Evolutionary conservation across 2,888 invertebrate genomes (phyloP).

Genomic region (Melieria picta): DNA sequence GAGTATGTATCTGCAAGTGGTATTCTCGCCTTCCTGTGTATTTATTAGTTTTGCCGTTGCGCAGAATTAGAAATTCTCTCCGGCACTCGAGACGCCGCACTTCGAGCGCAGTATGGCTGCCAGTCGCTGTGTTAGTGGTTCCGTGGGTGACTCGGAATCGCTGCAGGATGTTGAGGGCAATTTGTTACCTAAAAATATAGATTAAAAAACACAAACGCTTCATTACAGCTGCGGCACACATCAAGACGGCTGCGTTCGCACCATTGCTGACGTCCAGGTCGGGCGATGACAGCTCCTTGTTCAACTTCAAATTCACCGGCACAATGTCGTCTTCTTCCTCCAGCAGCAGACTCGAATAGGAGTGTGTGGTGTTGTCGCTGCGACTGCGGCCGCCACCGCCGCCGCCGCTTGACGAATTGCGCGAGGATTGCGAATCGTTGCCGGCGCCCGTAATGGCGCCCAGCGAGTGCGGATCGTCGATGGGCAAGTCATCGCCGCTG

Average conservation of each 20-base stretch:
- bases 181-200: conserved; percentile 57
- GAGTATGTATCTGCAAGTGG: neutral
- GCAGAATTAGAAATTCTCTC: conserved; percentile 21
- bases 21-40: neutral
- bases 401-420: conserved; percentile 62
- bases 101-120: conserved; percentile 65
- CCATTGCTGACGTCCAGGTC: conserved; percentile 65
- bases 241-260: conserved; percentile 33
- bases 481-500: conserved; percentile 62
- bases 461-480: conserved; percentile 56
- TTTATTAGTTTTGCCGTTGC: too few species aligned
- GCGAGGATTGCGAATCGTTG: conserved; percentile 49
- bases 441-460: conserved; percentile 42
- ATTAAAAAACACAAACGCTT: neutral
- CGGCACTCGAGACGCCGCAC: conserved; percentile 58
- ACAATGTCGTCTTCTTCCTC: conserved; percentile 66
- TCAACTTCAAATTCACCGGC: conserved; percentile 57
- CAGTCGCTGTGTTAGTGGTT: conserved; percentile 64
- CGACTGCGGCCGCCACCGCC: conserved; percentile 59
- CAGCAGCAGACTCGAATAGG: conserved; percentile 65
- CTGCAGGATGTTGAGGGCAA: conserved; percentile 64
- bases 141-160: conserved; percentile 66
- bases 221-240: neutral
- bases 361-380: conserved; percentile 66
- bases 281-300: conserved; percentile 51